Conservation (phyloP, 2,797 vertebrate species). For the Lacerta bilineata region DNA sequence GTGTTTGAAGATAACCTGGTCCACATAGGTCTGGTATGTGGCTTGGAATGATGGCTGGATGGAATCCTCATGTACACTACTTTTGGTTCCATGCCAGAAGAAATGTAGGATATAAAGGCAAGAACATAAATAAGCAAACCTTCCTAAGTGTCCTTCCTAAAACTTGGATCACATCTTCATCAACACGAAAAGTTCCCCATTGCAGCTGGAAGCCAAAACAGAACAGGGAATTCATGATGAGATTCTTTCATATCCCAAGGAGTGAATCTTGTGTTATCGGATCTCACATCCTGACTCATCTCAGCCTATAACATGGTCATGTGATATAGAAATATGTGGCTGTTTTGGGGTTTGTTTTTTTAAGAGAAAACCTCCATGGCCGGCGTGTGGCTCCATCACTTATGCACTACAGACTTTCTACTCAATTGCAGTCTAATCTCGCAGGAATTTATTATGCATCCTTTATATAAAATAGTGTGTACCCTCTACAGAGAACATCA, state of each 20-base stretch:
- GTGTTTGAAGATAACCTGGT: too few relatives aligned
- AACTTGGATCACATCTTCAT: not conserved
- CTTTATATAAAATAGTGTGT: constrained; percentile 74
- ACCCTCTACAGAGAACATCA: constrained; percentile 70
- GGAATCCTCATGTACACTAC: too few relatives aligned
- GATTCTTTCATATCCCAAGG: not conserved
- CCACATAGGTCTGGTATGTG: too few relatives aligned
- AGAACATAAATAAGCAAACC: too few relatives aligned
- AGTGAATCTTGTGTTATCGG: not conserved
- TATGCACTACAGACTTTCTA: constrained; percentile 72
- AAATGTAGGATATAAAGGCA: too few relatives aligned
- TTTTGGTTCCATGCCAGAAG: too few relatives aligned
- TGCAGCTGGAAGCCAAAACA: not conserved
- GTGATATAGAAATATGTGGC: constrained; percentile 67
- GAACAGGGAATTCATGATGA: not conserved
- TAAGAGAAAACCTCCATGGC: constrained; percentile 66
- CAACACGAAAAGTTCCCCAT: not conserved
- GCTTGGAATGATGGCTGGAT: too few relatives aligned
- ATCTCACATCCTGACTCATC: not conserved
- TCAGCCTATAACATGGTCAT: constrained; percentile 12
- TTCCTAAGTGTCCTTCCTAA: not conserved
- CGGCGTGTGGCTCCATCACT: constrained; percentile 63
- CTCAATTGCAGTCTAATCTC: constrained; percentile 73
- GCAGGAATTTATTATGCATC: constrained; percentile 70
- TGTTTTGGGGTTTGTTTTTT: constrained; percentile 55